These are phyloP conservation scores for Vidua macroura DNA, from an alignment of 2,113 vertebrate species.

Conservation along the genomic window DNA sequence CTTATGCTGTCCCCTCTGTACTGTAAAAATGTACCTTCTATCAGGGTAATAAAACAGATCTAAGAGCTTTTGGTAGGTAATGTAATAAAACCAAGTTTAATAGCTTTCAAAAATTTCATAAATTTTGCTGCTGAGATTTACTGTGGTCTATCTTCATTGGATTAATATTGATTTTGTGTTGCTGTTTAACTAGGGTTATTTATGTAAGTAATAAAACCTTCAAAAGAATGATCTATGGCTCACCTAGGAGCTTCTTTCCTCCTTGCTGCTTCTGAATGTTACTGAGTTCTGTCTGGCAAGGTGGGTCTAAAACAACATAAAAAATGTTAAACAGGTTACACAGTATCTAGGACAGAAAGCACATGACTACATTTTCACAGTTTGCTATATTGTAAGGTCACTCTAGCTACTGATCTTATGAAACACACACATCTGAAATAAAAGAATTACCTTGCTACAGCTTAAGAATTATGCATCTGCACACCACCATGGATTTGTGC, in stretches of 20 bases:
- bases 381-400: neutral
- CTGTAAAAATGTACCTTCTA: slow-evolving; percentile 46
- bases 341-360: neutral
- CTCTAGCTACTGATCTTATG: neutral
- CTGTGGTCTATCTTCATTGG: slow-evolving; percentile 61
- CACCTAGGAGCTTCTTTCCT: slow-evolving; percentile 89
- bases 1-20: slow-evolving; percentile 21
- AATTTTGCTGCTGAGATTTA: slow-evolving; percentile 70
- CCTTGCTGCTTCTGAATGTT: slow-evolving; percentile 86
- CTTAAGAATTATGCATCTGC: neutral
- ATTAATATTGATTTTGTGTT: slow-evolving; percentile 78
- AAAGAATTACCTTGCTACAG: neutral
- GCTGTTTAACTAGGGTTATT: slow-evolving; percentile 71
- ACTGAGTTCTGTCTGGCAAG: slow-evolving; percentile 89
- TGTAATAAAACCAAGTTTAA: slow-evolving; percentile 72
- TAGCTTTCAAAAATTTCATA: slow-evolving; percentile 71
- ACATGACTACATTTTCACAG: neutral
- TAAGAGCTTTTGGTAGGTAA: slow-evolving; percentile 62
- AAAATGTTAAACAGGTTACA: slow-evolving; percentile 24
- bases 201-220: slow-evolving; percentile 73
- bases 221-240: slow-evolving; percentile 70
- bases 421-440: neutral
- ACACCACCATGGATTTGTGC: neutral
- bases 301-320: slow-evolving; percentile 83
- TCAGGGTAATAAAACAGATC: slow-evolving; percentile 62